Base-by-base conservation (phyloP, 1,140 invertebrate species). In the Elymnias hypermnestra region DNA sequence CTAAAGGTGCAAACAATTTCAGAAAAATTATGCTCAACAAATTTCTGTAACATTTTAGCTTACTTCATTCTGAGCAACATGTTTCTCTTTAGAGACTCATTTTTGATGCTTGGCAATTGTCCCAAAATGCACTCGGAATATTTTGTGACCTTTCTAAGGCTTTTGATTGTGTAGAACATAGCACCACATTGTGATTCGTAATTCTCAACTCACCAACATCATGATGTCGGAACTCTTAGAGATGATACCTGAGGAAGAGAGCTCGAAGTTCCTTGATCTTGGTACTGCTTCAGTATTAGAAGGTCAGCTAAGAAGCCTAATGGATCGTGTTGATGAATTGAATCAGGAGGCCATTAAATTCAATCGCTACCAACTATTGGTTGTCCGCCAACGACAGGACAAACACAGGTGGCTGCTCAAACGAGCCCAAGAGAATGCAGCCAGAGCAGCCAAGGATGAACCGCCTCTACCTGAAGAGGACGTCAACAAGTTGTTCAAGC, bases 291-390 rank as follows among this genome's bases (percentile, higher is more conserved):
- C 92, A 48, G 95, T 98, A 10, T 87, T 99, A 52, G 98, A 99
- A 88, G 97, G 86, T 87, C 97, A 98, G 72, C 87, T 99, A 23
- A 90, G 97, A 38, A 94, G 94, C 63, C 81, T 99, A 62, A 98
- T 99, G 92, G 97, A 98, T 58, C 91, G 96, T 61, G 96, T 99
- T 0, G 98, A 99, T 82, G 97, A 99, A 74, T 81, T 99, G 6
- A 97, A 97, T 69, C 97, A 98, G 83, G 97, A 99, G 77, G 94
- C 97, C 0, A 97, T 96, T 70, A 98, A 99, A 72, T 98, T 97
- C 82, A 96, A 98, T 68, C 94, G 98, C 55, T 98, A 95, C 85
- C 96, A 98, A 82, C 93, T 96, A 65, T 88, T 96, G 66, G 93
- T 96, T 7, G 91, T 94, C 25, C 89, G 91, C 31, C 95, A 97